phyloP scores from a whole-genome alignment of 1,140 invertebrate species.

The Drosophila gunungcola region DNA sequence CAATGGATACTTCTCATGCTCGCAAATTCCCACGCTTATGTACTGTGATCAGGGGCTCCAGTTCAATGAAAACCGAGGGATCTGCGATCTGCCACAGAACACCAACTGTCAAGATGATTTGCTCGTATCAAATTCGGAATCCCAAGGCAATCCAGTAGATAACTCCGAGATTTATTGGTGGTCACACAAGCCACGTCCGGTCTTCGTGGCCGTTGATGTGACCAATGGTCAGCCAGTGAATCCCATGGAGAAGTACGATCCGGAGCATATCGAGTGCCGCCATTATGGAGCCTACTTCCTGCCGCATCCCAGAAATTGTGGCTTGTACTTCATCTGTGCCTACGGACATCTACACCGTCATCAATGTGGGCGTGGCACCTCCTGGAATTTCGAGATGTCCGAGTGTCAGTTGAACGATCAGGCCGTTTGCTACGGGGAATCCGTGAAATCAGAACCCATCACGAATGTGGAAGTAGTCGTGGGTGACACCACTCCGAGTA shows the following conservation, averaged over 20 bases:
- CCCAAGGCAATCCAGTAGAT: too few relatives aligned
- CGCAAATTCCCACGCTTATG: constrained; percentile 34
- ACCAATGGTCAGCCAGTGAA: constrained; percentile 50
- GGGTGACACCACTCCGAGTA: constrained; percentile 33
- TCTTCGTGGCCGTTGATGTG: constrained; percentile 68
- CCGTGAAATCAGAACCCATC: not conserved
- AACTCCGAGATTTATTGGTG: constrained; percentile 41
- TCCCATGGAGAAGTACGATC: constrained; percentile 72
- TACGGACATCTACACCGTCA: constrained; percentile 73
- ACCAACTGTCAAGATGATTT: constrained; percentile 38
- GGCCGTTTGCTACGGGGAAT: constrained; percentile 52
- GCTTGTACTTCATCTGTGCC: constrained; percentile 73
- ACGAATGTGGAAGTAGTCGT: not conserved
- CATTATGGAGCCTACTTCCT: constrained; percentile 80
- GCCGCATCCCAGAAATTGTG: constrained; percentile 73
- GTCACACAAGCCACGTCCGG: constrained; percentile 52
- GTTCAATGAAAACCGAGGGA: constrained; percentile 37
- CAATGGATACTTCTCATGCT: constrained; percentile 63
- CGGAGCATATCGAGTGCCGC: constrained; percentile 62
- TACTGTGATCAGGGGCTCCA: constrained; percentile 59
- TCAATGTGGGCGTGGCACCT: constrained; percentile 65
- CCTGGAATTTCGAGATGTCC: constrained; percentile 64
- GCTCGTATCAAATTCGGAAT: not conserved
- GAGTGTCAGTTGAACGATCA: constrained; percentile 56
- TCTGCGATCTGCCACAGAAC: constrained; percentile 59